Evolutionary conservation across 2,888 invertebrate genomes (phyloP).

Genomic region (Hemistola chrysoprasaria): DNA sequence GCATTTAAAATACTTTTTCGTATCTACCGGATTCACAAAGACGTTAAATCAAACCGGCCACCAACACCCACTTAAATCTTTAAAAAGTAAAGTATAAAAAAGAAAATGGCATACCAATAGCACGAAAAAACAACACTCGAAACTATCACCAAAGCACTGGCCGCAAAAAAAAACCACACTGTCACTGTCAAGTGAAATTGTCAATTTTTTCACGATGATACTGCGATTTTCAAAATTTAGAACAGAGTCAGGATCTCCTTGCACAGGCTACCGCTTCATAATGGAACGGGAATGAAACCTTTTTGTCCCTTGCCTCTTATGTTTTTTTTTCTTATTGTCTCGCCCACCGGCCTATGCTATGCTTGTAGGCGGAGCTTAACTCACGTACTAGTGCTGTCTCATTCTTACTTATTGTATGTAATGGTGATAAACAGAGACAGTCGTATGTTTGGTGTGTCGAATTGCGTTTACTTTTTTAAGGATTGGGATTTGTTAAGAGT

Average conservation of each 20-base stretch:
- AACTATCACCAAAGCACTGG: constrained; percentile 25
- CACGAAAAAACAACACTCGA: constrained; percentile 31
- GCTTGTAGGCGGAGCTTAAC: constrained; percentile 25
- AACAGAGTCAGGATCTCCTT: constrained; percentile 62
- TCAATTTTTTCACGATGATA: constrained; percentile 51
- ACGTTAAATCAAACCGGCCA: constrained; percentile 15
- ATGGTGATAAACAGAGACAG: constrained; percentile 38
- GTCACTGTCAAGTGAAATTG: constrained; percentile 51
- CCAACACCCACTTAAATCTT: no score
- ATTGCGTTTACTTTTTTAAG: constrained; percentile 42
- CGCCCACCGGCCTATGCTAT: constrained; percentile 62
- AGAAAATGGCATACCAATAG: constrained; percentile 31
- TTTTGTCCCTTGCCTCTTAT: constrained; percentile 64
- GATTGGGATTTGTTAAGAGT: no score
- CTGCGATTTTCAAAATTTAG: constrained; percentile 55
- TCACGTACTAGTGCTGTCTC: constrained; percentile 35
- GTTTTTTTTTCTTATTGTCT: constrained; percentile 64
- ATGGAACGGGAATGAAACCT: constrained; percentile 60
- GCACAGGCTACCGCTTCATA: constrained; percentile 50
- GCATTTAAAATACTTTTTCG: no score
- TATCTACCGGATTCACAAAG: no score
- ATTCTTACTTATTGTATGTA: constrained; percentile 20
- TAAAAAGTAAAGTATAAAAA: constrained; percentile 1
- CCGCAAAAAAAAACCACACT: constrained; percentile 42
- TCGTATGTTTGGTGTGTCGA: constrained; percentile 30